Percentiles rank a stretch among this genome's conserved stretches.
These are phyloP conservation scores for Orchesellides sinensis DNA, from an alignment of 2,888 invertebrate species.

Conservation along the genomic window DNA sequence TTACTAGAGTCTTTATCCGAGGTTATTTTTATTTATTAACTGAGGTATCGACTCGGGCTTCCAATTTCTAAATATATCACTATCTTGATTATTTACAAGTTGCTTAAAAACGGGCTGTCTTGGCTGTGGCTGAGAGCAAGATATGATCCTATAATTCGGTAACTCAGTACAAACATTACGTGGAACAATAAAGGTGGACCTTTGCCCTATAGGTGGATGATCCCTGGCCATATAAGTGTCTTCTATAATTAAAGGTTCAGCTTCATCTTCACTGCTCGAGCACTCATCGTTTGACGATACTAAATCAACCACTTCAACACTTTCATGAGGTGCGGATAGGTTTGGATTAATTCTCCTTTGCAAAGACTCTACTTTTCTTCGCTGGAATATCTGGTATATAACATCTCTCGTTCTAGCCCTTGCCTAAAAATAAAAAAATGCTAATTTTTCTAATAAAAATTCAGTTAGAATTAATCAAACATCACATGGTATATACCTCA, in stretches of 20 bases:
- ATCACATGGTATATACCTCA: slow-evolving; percentile 25
- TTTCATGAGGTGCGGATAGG: background rate
- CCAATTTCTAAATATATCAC: slow-evolving; percentile 44
- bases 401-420: slow-evolving; percentile 29
- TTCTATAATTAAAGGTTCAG: background rate
- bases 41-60: slow-evolving; percentile 46
- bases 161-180: too few relatives aligned
- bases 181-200: background rate
- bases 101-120: slow-evolving; percentile 31
- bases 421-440: slow-evolving; percentile 22
- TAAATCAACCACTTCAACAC: slow-evolving; percentile 33
- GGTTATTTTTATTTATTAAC: slow-evolving; percentile 24
- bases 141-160: background rate
- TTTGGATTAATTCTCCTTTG: background rate
- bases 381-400: slow-evolving; percentile 25
- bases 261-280: background rate
- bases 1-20: background rate
- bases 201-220: background rate
- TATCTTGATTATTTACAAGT: slow-evolving; percentile 23
- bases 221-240: background rate
- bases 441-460: background rate
- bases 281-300: slow-evolving; percentile 34
- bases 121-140: background rate
- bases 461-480: slow-evolving; percentile 1
- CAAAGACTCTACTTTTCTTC: background rate